Percentiles rank a stretch among this genome's conserved stretches.
phyloP scores from a whole-genome alignment of 2,888 invertebrate genomes.

The Byasa hedistus region DNA sequence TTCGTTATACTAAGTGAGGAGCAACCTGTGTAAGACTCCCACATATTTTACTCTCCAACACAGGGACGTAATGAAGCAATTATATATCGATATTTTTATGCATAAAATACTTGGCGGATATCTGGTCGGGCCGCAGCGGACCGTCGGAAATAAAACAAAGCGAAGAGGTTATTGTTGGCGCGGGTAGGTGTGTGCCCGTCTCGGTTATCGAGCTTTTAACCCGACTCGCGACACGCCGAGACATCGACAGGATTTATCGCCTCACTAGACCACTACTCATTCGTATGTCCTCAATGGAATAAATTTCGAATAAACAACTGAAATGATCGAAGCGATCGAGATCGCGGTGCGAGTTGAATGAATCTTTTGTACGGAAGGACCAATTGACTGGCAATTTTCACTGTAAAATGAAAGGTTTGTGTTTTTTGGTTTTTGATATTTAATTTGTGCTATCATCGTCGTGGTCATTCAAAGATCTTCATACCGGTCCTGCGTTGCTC shows the following conservation, averaged over 20 bases:
- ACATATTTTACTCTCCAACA: slow-evolving; percentile 79
- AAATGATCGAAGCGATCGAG: slow-evolving; percentile 60
- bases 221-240: slow-evolving; percentile 76
- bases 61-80: slow-evolving; percentile 80
- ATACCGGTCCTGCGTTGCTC: no score
- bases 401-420: slow-evolving; percentile 11
- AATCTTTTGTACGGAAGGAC: slow-evolving; percentile 28
- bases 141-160: slow-evolving; percentile 75
- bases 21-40: slow-evolving; percentile 73
- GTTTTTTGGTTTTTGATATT: slow-evolving; percentile 1
- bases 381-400: slow-evolving; percentile 31
- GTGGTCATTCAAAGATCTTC: no score
- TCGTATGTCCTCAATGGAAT: slow-evolving; percentile 73
- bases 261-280: slow-evolving; percentile 77
- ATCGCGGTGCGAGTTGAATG: slow-evolving; percentile 38
- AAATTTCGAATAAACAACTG: slow-evolving; percentile 66
- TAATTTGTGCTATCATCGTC: slow-evolving; percentile 9
- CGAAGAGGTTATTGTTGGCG: slow-evolving; percentile 73
- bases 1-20: slow-evolving; percentile 38
- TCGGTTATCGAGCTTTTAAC: slow-evolving; percentile 80
- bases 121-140: slow-evolving; percentile 63
- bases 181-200: slow-evolving; percentile 73
- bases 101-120: slow-evolving; percentile 78
- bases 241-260: slow-evolving; percentile 76
- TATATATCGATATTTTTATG: slow-evolving; percentile 81